Conservation (phyloP, 2,888 invertebrate genomes). For the Polydrusus cervinus region DNA sequence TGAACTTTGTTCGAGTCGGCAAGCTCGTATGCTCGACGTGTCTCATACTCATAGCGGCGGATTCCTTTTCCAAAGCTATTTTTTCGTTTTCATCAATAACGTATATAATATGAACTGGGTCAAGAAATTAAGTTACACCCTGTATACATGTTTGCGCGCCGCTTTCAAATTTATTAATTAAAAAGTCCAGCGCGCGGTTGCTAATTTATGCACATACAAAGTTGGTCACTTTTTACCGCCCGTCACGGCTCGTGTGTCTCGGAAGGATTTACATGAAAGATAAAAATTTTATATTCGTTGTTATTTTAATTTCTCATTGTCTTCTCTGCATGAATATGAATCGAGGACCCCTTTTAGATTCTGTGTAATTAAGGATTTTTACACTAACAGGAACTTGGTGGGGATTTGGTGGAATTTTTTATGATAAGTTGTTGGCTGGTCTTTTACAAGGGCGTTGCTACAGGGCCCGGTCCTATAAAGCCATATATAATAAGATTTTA, state of each 20-base stretch:
- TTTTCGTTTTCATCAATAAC: too few species aligned
- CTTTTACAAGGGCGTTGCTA: too few species aligned
- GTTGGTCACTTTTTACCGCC: slow-evolving; percentile 51
- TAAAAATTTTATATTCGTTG: slow-evolving; percentile 68
- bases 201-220: slow-evolving; percentile 56
- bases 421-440: neutral
- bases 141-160: slow-evolving; percentile 16
- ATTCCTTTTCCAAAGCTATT: too few species aligned
- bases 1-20: too few species aligned
- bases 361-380: slow-evolving; percentile 33
- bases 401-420: neutral
- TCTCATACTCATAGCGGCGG: too few species aligned
- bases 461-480: too few species aligned
- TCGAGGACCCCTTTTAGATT: slow-evolving; percentile 55
- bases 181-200: slow-evolving; percentile 26
- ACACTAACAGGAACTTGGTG: slow-evolving; percentile 8
- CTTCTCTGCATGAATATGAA: slow-evolving; percentile 62
- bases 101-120: too few species aligned
- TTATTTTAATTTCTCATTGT: slow-evolving; percentile 69
- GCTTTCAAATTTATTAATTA: slow-evolving; percentile 41
- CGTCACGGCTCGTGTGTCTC: slow-evolving; percentile 42
- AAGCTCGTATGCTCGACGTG: too few species aligned
- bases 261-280: slow-evolving; percentile 52
- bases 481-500: too few species aligned
- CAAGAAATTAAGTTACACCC: too few species aligned